Evolutionary conservation across 2,888 invertebrate genomes (phyloP), one percentile per base, ranked within the genome.

Genomic region (Aleiodes testaceus): DNA sequence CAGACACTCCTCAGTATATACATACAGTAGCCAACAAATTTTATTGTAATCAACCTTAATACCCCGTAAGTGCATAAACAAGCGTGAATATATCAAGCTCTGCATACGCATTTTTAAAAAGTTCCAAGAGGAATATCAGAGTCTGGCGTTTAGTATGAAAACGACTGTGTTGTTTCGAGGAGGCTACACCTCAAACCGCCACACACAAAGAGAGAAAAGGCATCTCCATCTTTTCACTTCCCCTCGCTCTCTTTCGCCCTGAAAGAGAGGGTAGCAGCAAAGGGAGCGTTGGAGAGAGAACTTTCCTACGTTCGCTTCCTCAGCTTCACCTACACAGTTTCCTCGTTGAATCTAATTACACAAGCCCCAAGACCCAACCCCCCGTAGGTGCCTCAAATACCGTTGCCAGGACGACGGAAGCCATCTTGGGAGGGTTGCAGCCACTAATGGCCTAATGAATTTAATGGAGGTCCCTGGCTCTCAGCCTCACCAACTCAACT

Each of bases 381-480:
- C 64, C 74, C 74, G 72, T 26, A 20, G 47, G 66, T 14, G 68
- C 52, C 47, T 73, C 72, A 64, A 69, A 66, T 72, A 70, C 53
- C 77, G 87, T 87, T 87, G 87, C 87, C 85, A 86, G 74, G 87
- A 72, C 86, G 85, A 87, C 87, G 85, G 87, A 81, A 82, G 87
- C 87, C 87, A 87, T 87, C 87, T 87, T 87, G 86, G 36, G 87
- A 86, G 87, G 86, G 86, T 85, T 85, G 86, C 85, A 86, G 87
- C 87, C 87, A 87, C 87, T 87, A 87, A 87, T 87, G 86, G 87
- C 85, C 87, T 87, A 87, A 87, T 87, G 87, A 87, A 87, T 87
- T 87, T 87, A 87, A 87, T 87, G 86, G 87, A 86, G 85, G 86
- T 83, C 83, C 36, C 83, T 85, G 77, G 80, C 81, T 80, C 75